These are phyloP conservation scores for Strigops habroptila DNA, from an alignment of 2,113 vertebrate species.

Conservation along the genomic window DNA sequence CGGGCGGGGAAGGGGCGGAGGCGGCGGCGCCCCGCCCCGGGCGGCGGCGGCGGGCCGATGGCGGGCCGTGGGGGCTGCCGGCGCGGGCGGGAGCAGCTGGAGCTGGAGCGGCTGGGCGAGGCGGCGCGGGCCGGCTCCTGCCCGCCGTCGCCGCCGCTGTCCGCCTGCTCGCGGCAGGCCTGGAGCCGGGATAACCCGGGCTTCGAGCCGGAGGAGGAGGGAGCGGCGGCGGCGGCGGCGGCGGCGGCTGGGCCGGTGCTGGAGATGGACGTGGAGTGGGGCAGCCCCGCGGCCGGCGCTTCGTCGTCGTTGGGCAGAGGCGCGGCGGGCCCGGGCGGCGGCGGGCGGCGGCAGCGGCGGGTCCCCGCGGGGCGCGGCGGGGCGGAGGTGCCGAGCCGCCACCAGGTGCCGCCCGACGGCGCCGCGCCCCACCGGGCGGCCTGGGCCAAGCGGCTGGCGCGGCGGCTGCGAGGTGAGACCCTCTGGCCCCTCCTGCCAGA, in stretches of 20 bases:
- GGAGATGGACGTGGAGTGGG: slow-evolving; percentile 49
- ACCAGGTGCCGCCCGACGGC: slow-evolving; percentile 13
- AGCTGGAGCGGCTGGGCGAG: slow-evolving; percentile 64
- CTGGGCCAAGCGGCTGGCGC: slow-evolving; percentile 73
- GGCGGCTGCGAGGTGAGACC: slow-evolving; percentile 68
- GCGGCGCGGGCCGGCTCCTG: slow-evolving; percentile 48
- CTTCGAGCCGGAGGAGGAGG: slow-evolving; percentile 87
- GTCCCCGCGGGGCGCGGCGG: slow-evolving; percentile 42
- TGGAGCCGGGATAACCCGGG: slow-evolving; percentile 95
- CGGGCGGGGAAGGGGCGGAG: background rate
- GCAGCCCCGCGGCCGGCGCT: slow-evolving; percentile 75
- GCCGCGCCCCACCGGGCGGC: slow-evolving; percentile 31
- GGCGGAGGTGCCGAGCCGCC: slow-evolving; percentile 43
- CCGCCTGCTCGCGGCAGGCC: slow-evolving; percentile 85
- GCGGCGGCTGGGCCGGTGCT: slow-evolving; percentile 18
- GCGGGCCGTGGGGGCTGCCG: slow-evolving; percentile 42
- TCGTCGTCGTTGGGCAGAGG: slow-evolving; percentile 73
- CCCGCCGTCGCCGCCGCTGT: slow-evolving; percentile 78
- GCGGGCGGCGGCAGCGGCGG: too few species aligned
- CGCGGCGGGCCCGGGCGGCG: slow-evolving; percentile 24
- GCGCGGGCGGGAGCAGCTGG: slow-evolving; percentile 61
- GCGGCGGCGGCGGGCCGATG: background rate
- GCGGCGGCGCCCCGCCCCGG: background rate
- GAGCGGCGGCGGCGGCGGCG: background rate
- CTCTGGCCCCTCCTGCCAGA: background rate